Base-by-base conservation (phyloP, 2,797 vertebrate genomes). In the Clarias pachynema region DNA sequence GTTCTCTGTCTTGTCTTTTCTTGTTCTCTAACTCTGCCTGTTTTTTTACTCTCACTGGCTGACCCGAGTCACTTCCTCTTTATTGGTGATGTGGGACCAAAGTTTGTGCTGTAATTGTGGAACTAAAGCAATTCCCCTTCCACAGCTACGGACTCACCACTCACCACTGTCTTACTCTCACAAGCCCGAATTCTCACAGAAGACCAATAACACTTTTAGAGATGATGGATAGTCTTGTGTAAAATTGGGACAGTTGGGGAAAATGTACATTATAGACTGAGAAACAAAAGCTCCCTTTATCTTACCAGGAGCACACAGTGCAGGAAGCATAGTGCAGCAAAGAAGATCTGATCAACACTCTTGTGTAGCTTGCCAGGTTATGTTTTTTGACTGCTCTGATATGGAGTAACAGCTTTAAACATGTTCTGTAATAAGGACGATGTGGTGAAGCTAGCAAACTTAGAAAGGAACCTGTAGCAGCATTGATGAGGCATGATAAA, bases 151-250 rank as follows among this genome's bases (percentile, higher is more conserved):
- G 89, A 88, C 91, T 91, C 88, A 65, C 75, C 81, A 53, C 87
- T 89, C 86, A 87, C n/a, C 49, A 87, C 74, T 86, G 56, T 90
- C 91, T 92, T 72, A 81, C 87, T 81, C 83, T 86, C 85, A 86
- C 78, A 81, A 62, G 68, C 82, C 90, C 83, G 79, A 84, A 91
- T 81, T 73, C 87, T 89, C 82, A 82, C 85, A 86, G 88, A 87
- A 85, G 89, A 83, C 80, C 86, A 83, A 92, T 88, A 85, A 88
- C 62, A 80, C 90, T 86, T 84, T 88, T 73, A 82, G 82, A 86
- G 86, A 91, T 94, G 93, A 95, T 92, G 87, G 90, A 94, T 92
- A 49, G 85, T 89, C 84, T 88, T 73, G 6, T 80, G 86, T 90
- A 84, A 92, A 89, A 89, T 84, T 85, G 86, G 87, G 87, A 89